Percentiles rank a stretch among this genome's conserved stretches.
Conservation (phyloP, 2,113 vertebrate species). For the Silurus asotus region DNA sequence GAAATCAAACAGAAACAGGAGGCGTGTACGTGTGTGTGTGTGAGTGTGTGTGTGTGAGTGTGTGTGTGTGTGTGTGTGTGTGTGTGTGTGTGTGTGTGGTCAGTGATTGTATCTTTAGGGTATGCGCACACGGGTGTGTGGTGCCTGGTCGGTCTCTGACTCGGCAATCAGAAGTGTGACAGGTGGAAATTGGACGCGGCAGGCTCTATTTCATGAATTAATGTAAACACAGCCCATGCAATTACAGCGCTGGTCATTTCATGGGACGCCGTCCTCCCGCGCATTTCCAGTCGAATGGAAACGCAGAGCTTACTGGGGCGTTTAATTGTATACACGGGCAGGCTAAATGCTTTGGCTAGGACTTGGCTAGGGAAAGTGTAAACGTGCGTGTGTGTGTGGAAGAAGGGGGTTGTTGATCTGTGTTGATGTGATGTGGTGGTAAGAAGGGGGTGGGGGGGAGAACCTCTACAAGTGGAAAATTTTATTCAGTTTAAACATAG, state of each 20-base stretch:
- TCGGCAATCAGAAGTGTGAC: conserved; percentile 90
- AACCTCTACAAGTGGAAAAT: conserved; percentile 77
- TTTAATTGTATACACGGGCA: conserved; percentile 81
- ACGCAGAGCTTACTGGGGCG: conserved; percentile 83
- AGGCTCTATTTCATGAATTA: conserved; percentile 90
- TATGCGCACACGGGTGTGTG: conserved; percentile 33
- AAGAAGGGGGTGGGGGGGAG: conserved; percentile 40
- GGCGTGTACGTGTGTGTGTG: conserved; percentile 57
- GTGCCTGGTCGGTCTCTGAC: conserved; percentile 74
- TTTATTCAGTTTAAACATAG: conserved; percentile 79
- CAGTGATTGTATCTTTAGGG: conserved; percentile 80
- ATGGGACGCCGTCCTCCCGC: conserved; percentile 46
- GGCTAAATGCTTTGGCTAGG: conserved; percentile 67
- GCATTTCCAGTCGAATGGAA: conserved; percentile 80
- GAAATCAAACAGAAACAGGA: conserved; percentile 85
- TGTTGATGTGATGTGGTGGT: conserved; percentile 30
- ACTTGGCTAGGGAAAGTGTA: conserved; percentile 1
- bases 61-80: conserved; percentile 11
- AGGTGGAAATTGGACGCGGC: conserved; percentile 86
- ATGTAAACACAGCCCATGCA: conserved; percentile 90
- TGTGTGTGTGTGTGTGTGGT: conserved; percentile 23
- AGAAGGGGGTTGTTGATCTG: conserved; percentile 5
- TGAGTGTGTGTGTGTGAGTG: conserved; percentile 4
- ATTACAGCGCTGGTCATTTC: conserved; percentile 81
- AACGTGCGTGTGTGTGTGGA: neutral